Base-by-base conservation (phyloP, 2,113 vertebrate genomes). In the Buteo buteo region DNA sequence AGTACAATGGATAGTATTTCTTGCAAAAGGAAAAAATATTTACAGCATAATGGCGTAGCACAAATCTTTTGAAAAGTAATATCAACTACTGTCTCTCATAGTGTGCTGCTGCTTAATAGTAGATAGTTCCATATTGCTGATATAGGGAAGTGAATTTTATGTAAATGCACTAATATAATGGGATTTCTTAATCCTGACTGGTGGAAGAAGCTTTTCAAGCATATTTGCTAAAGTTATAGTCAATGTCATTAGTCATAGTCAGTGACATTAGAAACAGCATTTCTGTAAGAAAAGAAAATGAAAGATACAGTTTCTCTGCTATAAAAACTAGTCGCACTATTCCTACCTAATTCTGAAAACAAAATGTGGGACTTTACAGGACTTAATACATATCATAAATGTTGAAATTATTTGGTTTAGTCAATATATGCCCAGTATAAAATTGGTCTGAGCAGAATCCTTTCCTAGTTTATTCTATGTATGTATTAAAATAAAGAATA, bases 111-210 rank as follows among this genome's bases (percentile, higher is more conserved):
- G 67, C 78, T 93, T 92, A 86, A 88, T 58, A 88, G 73, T 61
- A 76, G 79, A 50, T 93, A 50, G 73, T 76, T 95, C 74, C 76
- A 45, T 96, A 90, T 34, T 94, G 87, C 89, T 95, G 84, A 89
- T 94, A 92, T 50, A 71, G 36, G 85, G 83, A 95, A 94, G 92
- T 92, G 66, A 88, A 91, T 92, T 95, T 93, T 94, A 94, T 94
- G 86, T 97, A 93, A 94, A 95, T 96, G 58, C 42, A 55, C 70
- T 82, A 84, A 94, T 89, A 85, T 94, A 97, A 95, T 85, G 91
- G 84, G 16, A 94, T 94, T 96, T 91, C 86, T 93, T 94, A 93
- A 97, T 95, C 94, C 86, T 93, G 91, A 91, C 91, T 86, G 57
- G 83, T 89, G 61, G 88, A 86, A 95, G 95, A 94, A 89, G 86